A percentile compares a stretch with the other conserved stretches of the same genome.
These are phyloP conservation scores for Crossaster papposus DNA, from an alignment of 53 echinoderm and acorn worm genomes.

Conservation along the genomic window DNA sequence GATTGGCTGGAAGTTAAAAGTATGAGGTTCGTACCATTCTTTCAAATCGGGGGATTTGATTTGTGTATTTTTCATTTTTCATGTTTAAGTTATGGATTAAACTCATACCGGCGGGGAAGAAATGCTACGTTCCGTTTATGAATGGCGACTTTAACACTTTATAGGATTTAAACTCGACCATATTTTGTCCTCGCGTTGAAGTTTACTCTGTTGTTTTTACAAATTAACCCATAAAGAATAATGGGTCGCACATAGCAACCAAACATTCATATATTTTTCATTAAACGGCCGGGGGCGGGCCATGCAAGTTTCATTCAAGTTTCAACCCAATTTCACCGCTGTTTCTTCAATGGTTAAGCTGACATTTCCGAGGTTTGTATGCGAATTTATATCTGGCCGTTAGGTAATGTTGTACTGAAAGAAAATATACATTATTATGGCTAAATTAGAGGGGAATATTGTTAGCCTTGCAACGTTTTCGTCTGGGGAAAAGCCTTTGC, in stretches of 20 bases:
- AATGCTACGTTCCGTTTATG: not conserved
- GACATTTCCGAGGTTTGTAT: no score
- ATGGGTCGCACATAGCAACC: not conserved
- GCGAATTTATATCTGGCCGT: no score
- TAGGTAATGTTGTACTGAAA: no score
- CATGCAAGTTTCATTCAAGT: no score
- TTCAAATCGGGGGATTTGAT: not conserved
- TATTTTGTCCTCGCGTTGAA: not conserved
- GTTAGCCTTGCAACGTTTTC: no score
- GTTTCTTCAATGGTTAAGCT: no score
- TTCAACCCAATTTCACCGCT: no score
- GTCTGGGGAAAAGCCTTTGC: no score
- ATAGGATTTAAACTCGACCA: not conserved
- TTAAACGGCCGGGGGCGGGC: not conserved
- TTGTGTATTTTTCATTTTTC: not conserved
- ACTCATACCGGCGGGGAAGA: not conserved
- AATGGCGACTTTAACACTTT: not conserved
- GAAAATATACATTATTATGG: no score
- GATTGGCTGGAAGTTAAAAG: slow-evolving; percentile 47
- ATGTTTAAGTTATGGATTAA: not conserved
- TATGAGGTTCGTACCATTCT: slow-evolving; percentile 22
- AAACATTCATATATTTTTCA: not conserved
- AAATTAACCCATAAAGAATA: not conserved
- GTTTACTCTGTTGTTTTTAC: not conserved
- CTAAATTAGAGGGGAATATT: no score